Evolutionary conservation across 1,140 invertebrate genomes (phyloP), one percentile per base, ranked within the genome.

Genomic region (Trichomalopsis sarcophagae): DNA sequence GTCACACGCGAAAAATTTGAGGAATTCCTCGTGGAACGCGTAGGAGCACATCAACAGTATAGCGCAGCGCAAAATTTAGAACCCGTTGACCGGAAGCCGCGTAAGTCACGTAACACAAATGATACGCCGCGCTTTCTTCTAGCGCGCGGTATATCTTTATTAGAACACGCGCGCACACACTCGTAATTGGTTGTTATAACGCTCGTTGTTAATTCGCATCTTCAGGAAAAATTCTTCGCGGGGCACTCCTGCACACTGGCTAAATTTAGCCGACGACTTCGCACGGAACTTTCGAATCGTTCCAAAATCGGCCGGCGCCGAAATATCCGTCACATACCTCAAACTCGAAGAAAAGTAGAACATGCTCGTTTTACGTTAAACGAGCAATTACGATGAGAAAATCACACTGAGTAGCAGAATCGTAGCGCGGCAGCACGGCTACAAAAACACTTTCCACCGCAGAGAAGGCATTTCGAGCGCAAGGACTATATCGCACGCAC

Each of bases 71-170:
- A 30, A 27, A 71, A 71, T 27, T 7, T 33, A 71, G 69, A 33
- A 71, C 10, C 69, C 69, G 69, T 71, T 71, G 74, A 75, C 74
- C 33, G 40, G 30, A 75, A 75, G 36, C 36, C 40, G 2, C 11
- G 74, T 14, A 40, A 17, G 74, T 75, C 74, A 75, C 74, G 74
- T 75, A 75, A 75, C 36, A 13, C 10, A 71, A n/a, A 71, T 33
- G 69, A 27, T 27, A 71, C 27, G 11, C 17, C 69, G 69, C 69
- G 69, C 69, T 30, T 71, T 71, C 30, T 30, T 33, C 69, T 17
- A 55, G 50, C 47, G 13, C 7, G 21, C 27, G n/a, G 10, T 17
- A 69, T 69, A n/a, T 71, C 17, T 71, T 71, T 62, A 62, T 62
- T 62, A 62, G 21, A 62, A 14, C 33, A 14, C 33, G 33, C 33